These are phyloP conservation scores for Drosophila lutescens DNA, from an alignment of 2,888 invertebrate species.

Conservation along the genomic window DNA sequence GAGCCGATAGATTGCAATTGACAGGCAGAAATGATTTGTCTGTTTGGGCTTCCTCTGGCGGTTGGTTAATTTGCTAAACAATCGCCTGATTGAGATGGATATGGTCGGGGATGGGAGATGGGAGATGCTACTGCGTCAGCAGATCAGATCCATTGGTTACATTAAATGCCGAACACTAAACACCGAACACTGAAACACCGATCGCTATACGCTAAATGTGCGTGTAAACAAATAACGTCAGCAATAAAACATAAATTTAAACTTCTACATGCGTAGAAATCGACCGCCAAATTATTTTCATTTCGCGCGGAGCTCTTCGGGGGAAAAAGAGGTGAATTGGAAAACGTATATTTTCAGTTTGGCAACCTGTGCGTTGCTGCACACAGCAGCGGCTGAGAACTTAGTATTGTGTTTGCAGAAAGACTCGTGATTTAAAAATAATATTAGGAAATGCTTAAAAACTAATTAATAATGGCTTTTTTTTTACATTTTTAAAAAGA, in stretches of 20 bases:
- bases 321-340: slow-evolving; percentile 2
- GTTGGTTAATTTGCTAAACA: slow-evolving; percentile 43
- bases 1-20: slow-evolving; percentile 41
- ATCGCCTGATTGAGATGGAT: slow-evolving; percentile 58
- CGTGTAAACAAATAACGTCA: slow-evolving; percentile 77
- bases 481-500: no score
- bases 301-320: slow-evolving; percentile 30
- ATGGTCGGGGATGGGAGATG: slow-evolving; percentile 43
- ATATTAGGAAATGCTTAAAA: no score
- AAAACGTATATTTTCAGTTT: slow-evolving; percentile 32
- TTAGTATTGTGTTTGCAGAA: neutral
- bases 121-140: slow-evolving; percentile 61
- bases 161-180: slow-evolving; percentile 50
- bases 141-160: slow-evolving; percentile 56
- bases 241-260: slow-evolving; percentile 77
- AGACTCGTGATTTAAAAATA: no score
- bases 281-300: slow-evolving; percentile 71
- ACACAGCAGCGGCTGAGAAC: slow-evolving; percentile 12
- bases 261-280: slow-evolving; percentile 72
- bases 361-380: slow-evolving; percentile 38
- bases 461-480: no score
- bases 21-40: slow-evolving; percentile 42
- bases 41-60: slow-evolving; percentile 8
- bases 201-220: slow-evolving; percentile 61
- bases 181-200: slow-evolving; percentile 1